phyloP scores from a whole-genome alignment of 2,888 invertebrate species.

The Agrotis clavis region DNA sequence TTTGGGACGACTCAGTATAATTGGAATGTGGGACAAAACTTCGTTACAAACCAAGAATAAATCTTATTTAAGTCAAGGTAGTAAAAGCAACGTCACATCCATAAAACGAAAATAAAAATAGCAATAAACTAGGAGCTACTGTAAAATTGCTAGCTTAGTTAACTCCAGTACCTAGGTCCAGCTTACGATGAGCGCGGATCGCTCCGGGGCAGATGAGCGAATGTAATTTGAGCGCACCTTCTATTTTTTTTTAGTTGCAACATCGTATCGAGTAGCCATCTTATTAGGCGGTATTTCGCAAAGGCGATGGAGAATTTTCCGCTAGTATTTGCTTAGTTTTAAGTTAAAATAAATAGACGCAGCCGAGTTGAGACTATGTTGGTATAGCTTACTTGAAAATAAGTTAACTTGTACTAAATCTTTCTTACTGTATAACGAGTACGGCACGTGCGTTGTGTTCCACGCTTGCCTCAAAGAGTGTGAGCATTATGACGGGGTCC shows the following conservation, averaged over 20 bases:
- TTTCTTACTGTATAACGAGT: too few relatives aligned
- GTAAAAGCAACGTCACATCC: neutral
- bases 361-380: neutral
- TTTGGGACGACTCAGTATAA: too few relatives aligned
- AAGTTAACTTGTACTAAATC: neutral
- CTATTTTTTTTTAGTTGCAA: conserved; percentile 30
- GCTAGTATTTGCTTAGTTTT: conserved; percentile 5
- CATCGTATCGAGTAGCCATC: conserved; percentile 9
- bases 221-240: conserved; percentile 27
- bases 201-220: conserved; percentile 32
- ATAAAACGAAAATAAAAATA: conserved; percentile 6
- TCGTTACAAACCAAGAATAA: too few relatives aligned
- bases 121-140: neutral
- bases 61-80: too few relatives aligned
- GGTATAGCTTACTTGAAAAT: too few relatives aligned
- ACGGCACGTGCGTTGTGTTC: too few relatives aligned
- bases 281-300: neutral
- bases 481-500: too few relatives aligned
- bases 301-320: neutral
- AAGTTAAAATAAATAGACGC: neutral
- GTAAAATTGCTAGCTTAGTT: conserved; percentile 2
- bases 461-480: too few relatives aligned
- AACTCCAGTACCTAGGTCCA: conserved; percentile 21
- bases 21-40: too few relatives aligned
- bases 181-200: conserved; percentile 25